These are phyloP conservation scores for Nemopilema nomurai DNA, from an alignment of 30 jellyfish, hydroid and myxozoan species.

Conservation along the genomic window DNA sequence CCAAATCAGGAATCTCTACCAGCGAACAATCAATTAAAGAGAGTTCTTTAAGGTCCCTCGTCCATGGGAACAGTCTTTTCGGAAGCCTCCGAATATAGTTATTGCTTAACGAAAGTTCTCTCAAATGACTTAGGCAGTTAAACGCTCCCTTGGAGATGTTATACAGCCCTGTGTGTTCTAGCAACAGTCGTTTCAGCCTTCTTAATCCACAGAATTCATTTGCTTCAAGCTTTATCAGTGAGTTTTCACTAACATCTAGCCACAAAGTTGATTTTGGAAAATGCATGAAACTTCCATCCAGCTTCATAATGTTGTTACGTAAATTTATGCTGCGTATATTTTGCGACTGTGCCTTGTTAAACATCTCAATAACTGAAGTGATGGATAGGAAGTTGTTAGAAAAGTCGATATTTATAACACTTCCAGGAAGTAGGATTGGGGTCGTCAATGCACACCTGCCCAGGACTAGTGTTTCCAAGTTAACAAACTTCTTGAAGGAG, in stretches of 20 bases:
- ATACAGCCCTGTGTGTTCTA: background rate
- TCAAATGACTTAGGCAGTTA: background rate
- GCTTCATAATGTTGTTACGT: background rate
- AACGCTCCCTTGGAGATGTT: background rate
- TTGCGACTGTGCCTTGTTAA: background rate
- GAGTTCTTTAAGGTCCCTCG: background rate
- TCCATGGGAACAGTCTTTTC: background rate
- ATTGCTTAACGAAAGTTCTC: background rate
- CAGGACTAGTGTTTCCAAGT: background rate
- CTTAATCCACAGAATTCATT: background rate
- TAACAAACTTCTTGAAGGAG: background rate
- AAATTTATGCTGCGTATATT: background rate
- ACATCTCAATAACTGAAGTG: background rate
- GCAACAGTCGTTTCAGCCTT: background rate
- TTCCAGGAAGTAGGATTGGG: background rate
- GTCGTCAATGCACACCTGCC: background rate
- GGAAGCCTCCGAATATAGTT: background rate
- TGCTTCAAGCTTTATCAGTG: background rate
- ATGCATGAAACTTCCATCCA: background rate
- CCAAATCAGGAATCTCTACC: background rate
- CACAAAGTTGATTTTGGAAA: background rate
- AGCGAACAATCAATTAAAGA: background rate
- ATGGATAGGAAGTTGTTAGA: background rate
- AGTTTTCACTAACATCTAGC: background rate
- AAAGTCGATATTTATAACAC: background rate